A percentile compares a stretch with the other conserved stretches of the same genome.
These are phyloP conservation scores for Chaetogeoica ovagalla DNA, from an alignment of 2,888 invertebrate genomes.

Conservation along the genomic window DNA sequence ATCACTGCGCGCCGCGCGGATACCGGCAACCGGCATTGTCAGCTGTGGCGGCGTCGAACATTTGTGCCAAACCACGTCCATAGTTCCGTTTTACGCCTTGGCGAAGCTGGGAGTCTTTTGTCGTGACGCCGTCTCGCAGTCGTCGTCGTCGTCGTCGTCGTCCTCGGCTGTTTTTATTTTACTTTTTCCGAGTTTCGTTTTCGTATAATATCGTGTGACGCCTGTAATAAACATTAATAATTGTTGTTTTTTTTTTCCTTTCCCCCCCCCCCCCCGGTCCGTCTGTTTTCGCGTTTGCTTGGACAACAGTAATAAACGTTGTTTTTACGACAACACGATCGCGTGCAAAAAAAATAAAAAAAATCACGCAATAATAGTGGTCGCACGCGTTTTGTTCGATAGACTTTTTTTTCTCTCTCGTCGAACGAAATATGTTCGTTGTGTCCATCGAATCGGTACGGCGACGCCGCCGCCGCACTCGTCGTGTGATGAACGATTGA, in stretches of 20 bases:
- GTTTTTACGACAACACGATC: no score
- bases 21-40: conserved; percentile 53
- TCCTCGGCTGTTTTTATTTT: not conserved
- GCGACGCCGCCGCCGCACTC: not conserved
- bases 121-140: not conserved
- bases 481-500: conserved; percentile 24
- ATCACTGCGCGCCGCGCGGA: conserved; percentile 49
- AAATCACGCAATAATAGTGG: no score
- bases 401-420: not conserved
- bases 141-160: no score
- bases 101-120: conserved; percentile 21
- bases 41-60: conserved; percentile 46
- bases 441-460: not conserved
- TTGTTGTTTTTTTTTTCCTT: no score
- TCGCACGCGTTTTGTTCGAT: no score
- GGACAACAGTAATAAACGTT: no score
- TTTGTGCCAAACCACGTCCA: conserved; percentile 50
- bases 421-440: conserved; percentile 17
- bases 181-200: not conserved
- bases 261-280: no score
- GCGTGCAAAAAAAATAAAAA: no score
- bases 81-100: conserved; percentile 50
- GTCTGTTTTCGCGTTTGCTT: no score
- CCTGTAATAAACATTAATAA: no score
- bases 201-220: not conserved